phyloP scores from a whole-genome alignment of 2,113 vertebrate species.

The Crocuta crocuta region DNA sequence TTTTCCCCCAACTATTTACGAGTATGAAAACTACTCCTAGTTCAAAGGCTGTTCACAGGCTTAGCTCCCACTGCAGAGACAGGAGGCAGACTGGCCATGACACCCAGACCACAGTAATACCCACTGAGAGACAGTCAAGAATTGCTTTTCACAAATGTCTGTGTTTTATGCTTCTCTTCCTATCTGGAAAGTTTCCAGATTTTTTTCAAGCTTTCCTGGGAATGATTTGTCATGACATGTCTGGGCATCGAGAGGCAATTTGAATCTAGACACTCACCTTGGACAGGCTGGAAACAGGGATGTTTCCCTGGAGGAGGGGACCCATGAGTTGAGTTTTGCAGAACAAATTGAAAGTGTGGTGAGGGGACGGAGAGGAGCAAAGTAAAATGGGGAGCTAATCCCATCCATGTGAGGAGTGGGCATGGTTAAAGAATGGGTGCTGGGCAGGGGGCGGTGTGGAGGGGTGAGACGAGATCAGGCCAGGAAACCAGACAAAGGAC shows the following conservation, averaged over 20 bases:
- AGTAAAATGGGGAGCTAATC: neutral
- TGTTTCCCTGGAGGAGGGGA: neutral
- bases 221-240: neutral
- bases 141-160: neutral
- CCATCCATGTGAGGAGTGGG: neutral
- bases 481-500: neutral
- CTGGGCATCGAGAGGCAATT: neutral
- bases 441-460: neutral
- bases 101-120: neutral
- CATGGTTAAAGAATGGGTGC: neutral
- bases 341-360: neutral
- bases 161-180: neutral
- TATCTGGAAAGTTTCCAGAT: neutral
- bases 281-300: neutral
- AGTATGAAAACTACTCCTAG: neutral
- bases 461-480: too few species aligned
- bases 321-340: neutral
- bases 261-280: neutral
- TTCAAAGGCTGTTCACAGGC: neutral
- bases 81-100: neutral
- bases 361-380: neutral
- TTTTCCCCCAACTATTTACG: neutral
- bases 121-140: neutral
- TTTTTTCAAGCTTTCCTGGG: neutral
- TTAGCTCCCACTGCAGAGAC: neutral